phyloP scores from a whole-genome alignment of 2,797 vertebrate species.

The Chanos chanos region DNA sequence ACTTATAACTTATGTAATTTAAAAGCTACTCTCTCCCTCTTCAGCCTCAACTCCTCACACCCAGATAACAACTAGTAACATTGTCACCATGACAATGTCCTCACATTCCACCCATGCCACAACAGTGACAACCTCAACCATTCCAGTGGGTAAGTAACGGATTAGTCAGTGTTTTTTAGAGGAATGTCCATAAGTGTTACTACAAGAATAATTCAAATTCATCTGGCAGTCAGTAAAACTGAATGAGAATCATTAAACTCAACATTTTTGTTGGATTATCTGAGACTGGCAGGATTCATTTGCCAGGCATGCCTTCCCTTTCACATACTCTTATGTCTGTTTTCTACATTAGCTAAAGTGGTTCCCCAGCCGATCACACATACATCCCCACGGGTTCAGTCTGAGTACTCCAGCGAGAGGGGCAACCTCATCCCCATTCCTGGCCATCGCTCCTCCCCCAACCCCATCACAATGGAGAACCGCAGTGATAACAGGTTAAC shows the following conservation, averaged over 20 bases:
- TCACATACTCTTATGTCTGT: background rate
- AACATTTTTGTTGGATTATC: too few species aligned
- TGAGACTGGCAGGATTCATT: too few species aligned
- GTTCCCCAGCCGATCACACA: slow-evolving; percentile 96
- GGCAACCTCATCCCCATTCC: slow-evolving; percentile 90
- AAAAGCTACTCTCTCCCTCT: background rate
- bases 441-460: slow-evolving; percentile 90
- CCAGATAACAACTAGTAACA: slow-evolving; percentile 88
- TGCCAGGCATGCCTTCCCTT: too few species aligned
- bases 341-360: slow-evolving; percentile 84
- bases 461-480: slow-evolving; percentile 92
- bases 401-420: slow-evolving; percentile 89
- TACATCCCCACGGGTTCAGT: slow-evolving; percentile 89
- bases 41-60: slow-evolving; percentile 87
- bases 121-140: slow-evolving; percentile 91
- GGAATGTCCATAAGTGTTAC: background rate
- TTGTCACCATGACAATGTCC: slow-evolving; percentile 96
- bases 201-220: too few species aligned
- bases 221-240: background rate
- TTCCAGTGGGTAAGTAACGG: slow-evolving; percentile 89
- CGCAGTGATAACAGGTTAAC: slow-evolving; percentile 90
- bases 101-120: slow-evolving; percentile 96
- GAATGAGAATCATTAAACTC: too few species aligned
- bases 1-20: background rate
- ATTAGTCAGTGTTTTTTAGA: background rate